Evolutionary conservation across 1,140 invertebrate species (phyloP), one percentile per base, ranked within the genome.

Genomic region (Cotesia vestalis): DNA sequence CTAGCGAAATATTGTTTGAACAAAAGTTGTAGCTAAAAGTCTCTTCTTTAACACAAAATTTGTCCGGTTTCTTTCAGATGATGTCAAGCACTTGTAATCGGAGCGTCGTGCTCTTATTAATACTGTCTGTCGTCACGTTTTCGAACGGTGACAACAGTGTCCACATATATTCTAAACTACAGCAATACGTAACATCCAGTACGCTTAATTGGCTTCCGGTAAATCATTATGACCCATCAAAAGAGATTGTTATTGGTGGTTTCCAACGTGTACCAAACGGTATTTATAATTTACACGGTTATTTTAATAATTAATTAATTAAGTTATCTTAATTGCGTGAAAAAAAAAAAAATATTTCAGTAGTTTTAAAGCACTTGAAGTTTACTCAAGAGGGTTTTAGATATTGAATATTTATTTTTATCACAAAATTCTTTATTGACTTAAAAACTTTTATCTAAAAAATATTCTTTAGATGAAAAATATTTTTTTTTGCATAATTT

Each of bases 201-300:
- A 90, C 88, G 1, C 78, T 91, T 35, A 84, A 85, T 34, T 91
- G 90, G 90, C 85, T 89, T 60, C 84, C 88, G 11, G 77, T 81
- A 0, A 79, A 81, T 14, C 83, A 88, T 60, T 84, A 86, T 20
- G 82, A 86, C 27, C 78, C 85, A 55, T 77, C 87, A 38, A 85
- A 86, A 60, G 83, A 38, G 17, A 87, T 90, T 34, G 89, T 91
- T 8, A 85, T 90, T 40, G 90, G 89, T 34, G 88, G 88, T n/a
- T 85, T 89, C 69, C 87, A 89, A 67, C 80, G 85, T 3, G 57
- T 77, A 4, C 35, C 59, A 8, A 72, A 78, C 73, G 78, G 84
- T 85, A 72, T 11, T 60, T 70, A 51, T 34, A 40, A 14, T 20
- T 14, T 71, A 6, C 9, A 20, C 40, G 5, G 11, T 11, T 46